Evolutionary conservation across 2,888 invertebrate genomes (phyloP), one percentile per base, ranked within the genome.

Genomic region (Drosophila borborema): DNA sequence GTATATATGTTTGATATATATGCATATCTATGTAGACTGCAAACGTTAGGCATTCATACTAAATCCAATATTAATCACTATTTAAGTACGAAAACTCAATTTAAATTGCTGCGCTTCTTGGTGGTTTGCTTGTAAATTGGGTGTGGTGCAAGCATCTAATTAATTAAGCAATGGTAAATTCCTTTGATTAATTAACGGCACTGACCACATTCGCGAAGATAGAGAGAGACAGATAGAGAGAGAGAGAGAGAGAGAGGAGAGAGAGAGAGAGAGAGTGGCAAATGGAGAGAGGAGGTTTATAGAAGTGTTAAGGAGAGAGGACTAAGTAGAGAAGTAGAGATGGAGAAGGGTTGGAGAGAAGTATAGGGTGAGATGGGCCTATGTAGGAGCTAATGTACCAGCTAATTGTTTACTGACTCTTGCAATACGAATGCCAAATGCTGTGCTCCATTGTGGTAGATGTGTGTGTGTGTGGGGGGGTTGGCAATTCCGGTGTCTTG

Each of bases 131-230:
- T 48, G 28, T n/a, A n/a, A 7, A 12, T 18, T 3, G 18, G 7
- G 51, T 34, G 34, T 34, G 34, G 14, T 18, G 12, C 6, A 18
- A 51, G 3, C 18, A 36, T 59, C 82, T 81, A 82, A 87, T 86
- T 90, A 89, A 82, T 90, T 84, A 79, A 84, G 82, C 84, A 84
- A 85, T 86, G 80, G 73, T 58, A 80, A 89, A 80, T 86, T 81
- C 81, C 85, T 90, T 89, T 89, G 84, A 87, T 79, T 86, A 90
- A 89, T 89, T 89, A 89, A 80, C 78, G 80, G 81, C 78, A 72
- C 56, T 73, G 82, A 81, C 80, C 64, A 61, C 72, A 69, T 12
- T 2, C 58, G 18, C 5, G 18, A 10, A 16, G 43, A 45, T 10
- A 3, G 23, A 18, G 4, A 7, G 34, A 10, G 40, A 16, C 0